Base-by-base conservation (phyloP, 1,140 invertebrate genomes). In the Phocides pigmalion region DNA sequence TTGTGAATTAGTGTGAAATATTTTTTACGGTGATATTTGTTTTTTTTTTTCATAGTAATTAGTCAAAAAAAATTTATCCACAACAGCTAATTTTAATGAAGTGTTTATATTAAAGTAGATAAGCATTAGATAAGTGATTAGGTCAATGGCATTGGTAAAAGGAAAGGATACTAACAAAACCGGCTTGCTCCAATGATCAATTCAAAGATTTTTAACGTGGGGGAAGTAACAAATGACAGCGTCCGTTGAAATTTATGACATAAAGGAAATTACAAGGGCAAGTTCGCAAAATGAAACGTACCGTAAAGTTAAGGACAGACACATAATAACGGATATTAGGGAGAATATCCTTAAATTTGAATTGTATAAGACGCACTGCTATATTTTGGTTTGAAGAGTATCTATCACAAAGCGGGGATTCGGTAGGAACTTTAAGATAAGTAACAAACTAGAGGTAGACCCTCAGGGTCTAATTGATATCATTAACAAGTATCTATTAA, bases 131-230 rank as follows among this genome's bases (percentile, higher is more conserved):
- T n/a, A n/a, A 19, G 37, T 54, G 51, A 19, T 51, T 54, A 11
- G 37, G 51, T 54, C 51, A 54, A 54, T 54, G 51, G 42, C 51
- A 54, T 41, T 41, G 51, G n/a, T 54, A 15, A 51, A 51, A 22
- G 1, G 37, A 54, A 54, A 16, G 51, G 20, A 22, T n/a, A 42
- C 51, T 37, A 16, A 11, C 12, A 11, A 14, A 47, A 25, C 44
- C 44, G 44, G 44, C 44, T 25, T 4, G 42, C 19, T 3, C 17
- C 11, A 20, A 1, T 46, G 4, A 14, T 4, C 35, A 5, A 14
- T 14, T 39, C 35, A 12, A 3, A 39, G 9, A 5, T 39, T 39
- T 11, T 39, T 39, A 39, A 14, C 12, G 14, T 39, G 14, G 35
- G 14, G 35, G 11, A 12, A 39, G 12, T 39, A 39, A 39, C n/a